Evolutionary conservation across 2,113 vertebrate species (phyloP).

Genomic region (Hystrix cristata): DNA sequence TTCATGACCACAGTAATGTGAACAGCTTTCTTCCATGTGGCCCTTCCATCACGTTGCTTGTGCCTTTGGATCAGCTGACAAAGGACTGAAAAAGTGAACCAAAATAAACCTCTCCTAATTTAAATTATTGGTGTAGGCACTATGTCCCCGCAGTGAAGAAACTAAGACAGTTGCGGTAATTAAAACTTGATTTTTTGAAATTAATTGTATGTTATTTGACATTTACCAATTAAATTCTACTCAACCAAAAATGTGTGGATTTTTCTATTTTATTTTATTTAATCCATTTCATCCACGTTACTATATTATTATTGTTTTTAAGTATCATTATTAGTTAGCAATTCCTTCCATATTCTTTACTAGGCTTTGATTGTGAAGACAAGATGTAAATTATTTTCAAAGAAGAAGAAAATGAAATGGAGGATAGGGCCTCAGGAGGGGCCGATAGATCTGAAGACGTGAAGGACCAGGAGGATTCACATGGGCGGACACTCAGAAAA

Average conservation of each 20-base stretch:
- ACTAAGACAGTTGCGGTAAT: not conserved
- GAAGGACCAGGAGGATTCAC: not conserved
- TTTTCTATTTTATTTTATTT: not conserved
- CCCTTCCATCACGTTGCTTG: not conserved
- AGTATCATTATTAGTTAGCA: not conserved
- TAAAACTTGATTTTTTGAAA: not conserved
- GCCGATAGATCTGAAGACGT: not conserved
- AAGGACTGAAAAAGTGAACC: not conserved
- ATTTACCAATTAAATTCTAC: not conserved
- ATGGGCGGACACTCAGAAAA: fast-evolving
- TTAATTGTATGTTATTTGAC: not conserved
- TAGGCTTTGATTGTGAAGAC: not conserved
- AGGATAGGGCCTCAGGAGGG: not conserved
- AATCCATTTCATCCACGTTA: not conserved
- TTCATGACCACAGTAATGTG: not conserved
- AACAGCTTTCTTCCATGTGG: not conserved
- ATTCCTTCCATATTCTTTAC: not conserved
- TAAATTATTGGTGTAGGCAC: not conserved
- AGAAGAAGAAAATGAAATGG: not conserved
- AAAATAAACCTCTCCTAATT: not conserved
- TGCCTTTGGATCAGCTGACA: not conserved
- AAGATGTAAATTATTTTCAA: not conserved
- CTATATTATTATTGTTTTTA: not conserved
- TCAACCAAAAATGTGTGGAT: not conserved
- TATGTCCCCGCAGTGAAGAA: not conserved